Evolutionary conservation across 2,113 vertebrate species (phyloP), one percentile per base, ranked within the genome.

Genomic region (Gnathonemus echidnorhynchus): DNA sequence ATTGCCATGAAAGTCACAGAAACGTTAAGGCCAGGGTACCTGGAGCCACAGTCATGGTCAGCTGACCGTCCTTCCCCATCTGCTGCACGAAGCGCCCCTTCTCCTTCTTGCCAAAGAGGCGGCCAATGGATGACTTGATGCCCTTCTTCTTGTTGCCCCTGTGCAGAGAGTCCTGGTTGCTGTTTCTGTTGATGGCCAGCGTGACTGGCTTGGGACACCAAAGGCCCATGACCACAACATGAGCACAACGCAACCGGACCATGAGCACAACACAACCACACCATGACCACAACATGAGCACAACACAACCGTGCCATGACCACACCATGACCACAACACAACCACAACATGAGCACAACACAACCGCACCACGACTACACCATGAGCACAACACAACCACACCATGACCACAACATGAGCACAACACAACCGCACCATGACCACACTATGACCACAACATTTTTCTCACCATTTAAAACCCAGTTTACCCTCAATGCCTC

Each of bases 21-120:
- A 85, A 46, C 0, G 17, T 19, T 9, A 56, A 19, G 49, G 1
- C 27, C n/a, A 52, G 10, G 13, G 7, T 53, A 87, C 98, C 98
- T 93, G 97, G 96, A 91, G 97, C 95, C 0, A 96, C 94, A 83
- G 97, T 92, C 88, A 96, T 90, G 46, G 92, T 91, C 89, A 92
- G 49, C 90, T 96, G 95, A 48, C 94, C 97, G 13, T 99, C 98
- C 93, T 96, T 97, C 94, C 95, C 95, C 91, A 97, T 92, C 91
- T 96, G 92, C 92, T 94, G 97, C 66, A 97, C 96, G 94, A 98
- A 94, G 84, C 97, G 96, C 15, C 96, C 96, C 94, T 97, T 98
- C 94, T 99, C 98, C 92, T 98, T 99, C 94, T 99, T 99, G 91
- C 98, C 98, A 91, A 99, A 99, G 89, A 99, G 94, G 56, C 98